Evolutionary conservation across 2,888 invertebrate genomes (phyloP), one percentile per base, ranked within the genome.

Genomic region (Sinopyrophorus schimmeli): DNA sequence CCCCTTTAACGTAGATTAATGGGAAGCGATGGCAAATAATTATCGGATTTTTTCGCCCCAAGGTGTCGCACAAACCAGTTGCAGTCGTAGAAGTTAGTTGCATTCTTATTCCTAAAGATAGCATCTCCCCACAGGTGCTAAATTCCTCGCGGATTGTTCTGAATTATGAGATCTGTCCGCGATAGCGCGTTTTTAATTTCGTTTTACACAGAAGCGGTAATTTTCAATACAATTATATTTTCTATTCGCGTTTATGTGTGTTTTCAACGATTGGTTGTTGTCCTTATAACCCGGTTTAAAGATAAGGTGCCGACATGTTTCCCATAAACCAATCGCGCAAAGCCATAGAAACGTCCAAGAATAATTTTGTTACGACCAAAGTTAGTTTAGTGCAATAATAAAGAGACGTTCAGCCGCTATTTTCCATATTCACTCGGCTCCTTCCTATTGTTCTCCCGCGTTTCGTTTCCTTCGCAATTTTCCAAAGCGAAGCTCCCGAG

Each of bases 91-190:
- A 53, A 62, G 63, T 58, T 55, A 47, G 58, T 59, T 55, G 57
- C 59, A 57, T 62, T 65, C 58, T 60, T 58, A 62, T 60, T 62
- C 50, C 51, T 30, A 24, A 38, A 42, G 64, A 66, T 66, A 63
- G 28, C 51, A 66, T 66, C 66, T 57, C 35, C 54, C 50, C 60
- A 61, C 63, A 65, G 65, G 64, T 66, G 66, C 61, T 65, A 62
- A 66, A 66, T 66, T 66, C 64, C 63, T 47, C 42, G 44, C 27
- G 53, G 61, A 63, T 63, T 62, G 59, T 63, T 60, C 54, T 59
- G 55, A 63, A 64, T 62, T 61, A 61, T 62, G 59, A 47, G 55
- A 60, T 58, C 53, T 51, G 46, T 46, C 50, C n/a, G 10, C 39
- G 47, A 47, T 40, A 47, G n/a, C 2, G 18, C 9, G 3, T 30